Base-by-base conservation (phyloP, 2,113 vertebrate genomes). In the Bujurquina vittata region DNA sequence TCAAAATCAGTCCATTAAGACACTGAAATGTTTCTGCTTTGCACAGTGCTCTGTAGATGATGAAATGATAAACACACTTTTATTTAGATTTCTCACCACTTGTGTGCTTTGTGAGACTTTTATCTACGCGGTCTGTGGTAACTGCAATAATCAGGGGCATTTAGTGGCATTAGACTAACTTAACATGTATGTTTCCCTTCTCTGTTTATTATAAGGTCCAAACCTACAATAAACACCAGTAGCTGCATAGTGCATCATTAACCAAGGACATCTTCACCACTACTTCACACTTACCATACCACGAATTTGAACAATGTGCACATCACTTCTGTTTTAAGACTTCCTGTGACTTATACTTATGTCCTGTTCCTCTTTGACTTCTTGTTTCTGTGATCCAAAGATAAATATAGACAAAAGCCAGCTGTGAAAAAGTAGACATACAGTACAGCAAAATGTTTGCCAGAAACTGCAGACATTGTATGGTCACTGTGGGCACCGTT, bases 1-100 rank as follows among this genome's bases (percentile, higher is more conserved):
- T 89, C 84, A 23, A 81, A 83, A 73, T 61, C 43, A 75, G 79
- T 77, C 75, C n/a, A 61, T 84, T 72, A 91, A 87, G 87, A 89
- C 84, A 86, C 43, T 76, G 15, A 85, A 80, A 84, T 40, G n/a
- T 60, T 73, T 80, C 54, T 80, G 76, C 80, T 85, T 75, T 84
- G 79, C 56, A 37, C 82, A 85, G 59, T 84, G 61, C 74, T 26
- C 69, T 81, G 73, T 73, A 76, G 75, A 81, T 86, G 26, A 75
- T 67, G 67, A 84, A 84, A 59, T 2, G 17, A 77, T 33, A 22
- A 79, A 62, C 12, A 83, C 74, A 76, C 78, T 65, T 75, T 85
- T 40, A 88, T 33, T 20, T 60, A 54, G 67, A 63, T 22, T 22
- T 72, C 58, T 84, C 31, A 77, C 35, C 23, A 61, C n/a, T 37